A percentile compares a stretch with the other conserved stretches of the same genome.
Evolutionary conservation across 2,797 vertebrate genomes (phyloP).

Genomic region (Sebastes vulpes): DNA sequence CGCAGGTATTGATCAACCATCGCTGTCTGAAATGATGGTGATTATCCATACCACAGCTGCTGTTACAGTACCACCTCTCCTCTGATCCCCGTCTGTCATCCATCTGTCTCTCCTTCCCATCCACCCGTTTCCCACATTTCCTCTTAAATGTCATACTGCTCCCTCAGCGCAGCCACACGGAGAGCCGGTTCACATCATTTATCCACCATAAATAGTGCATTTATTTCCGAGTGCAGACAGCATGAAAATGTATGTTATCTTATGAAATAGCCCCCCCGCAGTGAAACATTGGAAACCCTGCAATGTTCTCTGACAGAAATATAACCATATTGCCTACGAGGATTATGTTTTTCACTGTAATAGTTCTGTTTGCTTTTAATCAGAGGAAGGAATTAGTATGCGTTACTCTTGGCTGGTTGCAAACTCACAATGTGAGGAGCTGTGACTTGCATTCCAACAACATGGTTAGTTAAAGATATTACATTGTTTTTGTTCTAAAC

Average conservation of each 20-base stretch:
- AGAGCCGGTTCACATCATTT: constrained; percentile 53
- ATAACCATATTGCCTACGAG: constrained; percentile 15
- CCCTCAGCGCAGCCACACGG: constrained; percentile 24
- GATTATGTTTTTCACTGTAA: constrained; percentile 48
- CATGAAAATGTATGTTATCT: constrained; percentile 34
- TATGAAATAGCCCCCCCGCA: background rate
- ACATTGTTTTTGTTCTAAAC: background rate
- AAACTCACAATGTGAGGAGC: constrained; percentile 38
- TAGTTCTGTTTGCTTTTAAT: constrained; percentile 76
- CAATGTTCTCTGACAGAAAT: constrained; percentile 29
- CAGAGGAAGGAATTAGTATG: constrained; percentile 69
- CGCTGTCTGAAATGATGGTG: constrained; percentile 39
- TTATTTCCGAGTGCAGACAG: constrained; percentile 37
- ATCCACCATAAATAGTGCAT: constrained; percentile 48
- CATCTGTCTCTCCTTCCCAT: constrained; percentile 31
- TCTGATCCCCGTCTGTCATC: constrained; percentile 31
- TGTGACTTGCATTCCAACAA: constrained; percentile 41
- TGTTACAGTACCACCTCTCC: constrained; percentile 21
- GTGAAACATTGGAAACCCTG: constrained; percentile 29
- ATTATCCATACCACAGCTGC: constrained; percentile 48
- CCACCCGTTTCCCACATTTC: constrained; percentile 29
- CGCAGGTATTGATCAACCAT: constrained; percentile 57
- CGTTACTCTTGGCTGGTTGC: constrained; percentile 56
- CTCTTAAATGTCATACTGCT: constrained; percentile 47
- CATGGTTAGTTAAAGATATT: constrained; percentile 14